Base-by-base conservation (phyloP, 2,888 invertebrate genomes). In the Brachyopa scutellaris region DNA sequence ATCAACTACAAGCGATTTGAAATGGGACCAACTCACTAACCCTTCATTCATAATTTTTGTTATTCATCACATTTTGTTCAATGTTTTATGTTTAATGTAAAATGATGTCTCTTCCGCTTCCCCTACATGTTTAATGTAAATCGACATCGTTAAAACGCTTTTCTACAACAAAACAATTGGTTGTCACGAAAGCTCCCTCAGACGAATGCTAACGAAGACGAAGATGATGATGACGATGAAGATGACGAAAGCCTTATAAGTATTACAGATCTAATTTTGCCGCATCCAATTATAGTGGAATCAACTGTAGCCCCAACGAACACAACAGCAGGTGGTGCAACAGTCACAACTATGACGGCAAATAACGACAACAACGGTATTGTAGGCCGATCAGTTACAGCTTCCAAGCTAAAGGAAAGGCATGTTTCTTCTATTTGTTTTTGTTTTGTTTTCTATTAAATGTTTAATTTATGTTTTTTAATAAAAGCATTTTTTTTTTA, bases 391-490 rank as follows among this genome's bases (percentile, higher is more conserved):
- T 61, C 76, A 77, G 51, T 61, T 70, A 64, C 57, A 66, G 53
- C 77, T 77, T 72, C 77, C 70, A 77, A 72, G 19, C 77, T 77
- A 53, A 82, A 77, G 72, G 82, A 82, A 66, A 82, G 82, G 82
- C 82, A 82, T 82, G 82, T 82, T 82, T 72, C 26, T 77, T 76
- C 40, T 40, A 21, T 66, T 59, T 47, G 26, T 21, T 38, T 79
- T 57, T 47, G 0, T 79, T 57, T 47, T 0, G 51, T 67, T 70
- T 82, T 5, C 5, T 47, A 38, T 51, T 40, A 64, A 2, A 19
- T 69, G 9, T 45, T 9, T 4, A 9, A 21, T 36, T 49, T 42
- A 42, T 53, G 36, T 42, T 23, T 29, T 57, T 36, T 42, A 11
- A 15, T 15, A 9, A 59, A 33, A 17, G 59, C 61, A 69, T 59